Evolutionary conservation across 2,888 invertebrate genomes (phyloP).

Genomic region (Pachycephus smyrnensis): DNA sequence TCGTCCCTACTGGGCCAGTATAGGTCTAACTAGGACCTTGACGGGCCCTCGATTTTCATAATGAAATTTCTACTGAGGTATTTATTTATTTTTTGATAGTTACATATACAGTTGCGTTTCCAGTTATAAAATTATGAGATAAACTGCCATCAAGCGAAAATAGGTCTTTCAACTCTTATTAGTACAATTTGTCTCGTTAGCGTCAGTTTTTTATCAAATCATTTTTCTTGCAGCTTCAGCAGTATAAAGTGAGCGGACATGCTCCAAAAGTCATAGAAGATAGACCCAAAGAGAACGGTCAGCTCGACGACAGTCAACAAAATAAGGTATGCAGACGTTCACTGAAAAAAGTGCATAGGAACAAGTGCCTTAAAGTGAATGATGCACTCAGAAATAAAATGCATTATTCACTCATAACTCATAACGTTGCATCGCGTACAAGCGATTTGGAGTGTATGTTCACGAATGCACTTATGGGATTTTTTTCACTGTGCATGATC

Average conservation of each 20-base stretch:
- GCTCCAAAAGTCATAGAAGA: slow-evolving; percentile 73
- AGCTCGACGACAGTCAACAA: slow-evolving; percentile 73
- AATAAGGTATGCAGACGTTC: slow-evolving; percentile 68
- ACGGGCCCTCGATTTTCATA: background rate
- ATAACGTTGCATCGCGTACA: background rate
- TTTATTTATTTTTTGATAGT: background rate
- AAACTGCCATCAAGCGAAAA: background rate
- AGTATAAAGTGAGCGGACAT: slow-evolving; percentile 81
- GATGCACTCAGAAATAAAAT: slow-evolving; percentile 16
- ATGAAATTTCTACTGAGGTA: background rate
- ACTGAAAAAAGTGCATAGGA: background rate
- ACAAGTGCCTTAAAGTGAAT: slow-evolving; percentile 12
- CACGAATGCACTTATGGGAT: slow-evolving; percentile 43
- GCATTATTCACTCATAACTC: slow-evolving; percentile 14
- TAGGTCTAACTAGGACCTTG: background rate
- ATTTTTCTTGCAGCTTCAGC: slow-evolving; percentile 75
- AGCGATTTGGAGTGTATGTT: slow-evolving; percentile 40
- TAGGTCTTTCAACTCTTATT: background rate
- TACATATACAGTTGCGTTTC: background rate
- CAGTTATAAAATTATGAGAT: background rate
- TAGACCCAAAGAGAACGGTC: slow-evolving; percentile 86
- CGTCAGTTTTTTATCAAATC: background rate
- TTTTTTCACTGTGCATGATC: slow-evolving; percentile 47
- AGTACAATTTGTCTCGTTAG: background rate
- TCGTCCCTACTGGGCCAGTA: too few relatives aligned